Percentiles rank a stretch among this genome's conserved stretches.
These are phyloP conservation scores for Pangasius sanitwongsei DNA, from an alignment of 2,797 vertebrate genomes.

Conservation along the genomic window DNA sequence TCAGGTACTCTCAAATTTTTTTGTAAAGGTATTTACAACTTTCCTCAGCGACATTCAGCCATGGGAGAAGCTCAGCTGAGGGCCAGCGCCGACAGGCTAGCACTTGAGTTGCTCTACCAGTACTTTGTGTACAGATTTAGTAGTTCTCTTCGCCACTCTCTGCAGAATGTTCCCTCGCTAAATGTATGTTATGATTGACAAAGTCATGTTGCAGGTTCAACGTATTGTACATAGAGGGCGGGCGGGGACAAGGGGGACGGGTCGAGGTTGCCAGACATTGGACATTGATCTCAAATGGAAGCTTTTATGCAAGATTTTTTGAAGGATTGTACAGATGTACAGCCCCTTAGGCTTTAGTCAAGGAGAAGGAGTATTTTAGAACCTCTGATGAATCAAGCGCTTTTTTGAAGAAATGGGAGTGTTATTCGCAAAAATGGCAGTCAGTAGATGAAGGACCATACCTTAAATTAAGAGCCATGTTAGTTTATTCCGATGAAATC, in stretches of 20 bases:
- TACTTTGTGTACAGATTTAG: constrained; percentile 95
- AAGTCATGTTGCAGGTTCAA: constrained; percentile 99
- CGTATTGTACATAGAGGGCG: constrained; percentile 99
- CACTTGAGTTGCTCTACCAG: constrained; percentile 93
- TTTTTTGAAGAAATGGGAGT: constrained; percentile 75
- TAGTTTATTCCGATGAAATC: constrained; percentile 72
- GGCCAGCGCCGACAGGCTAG: constrained; percentile 80
- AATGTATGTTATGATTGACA: constrained; percentile 99
- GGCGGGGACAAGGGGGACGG: constrained; percentile 62
- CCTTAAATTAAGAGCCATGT: constrained; percentile 84
- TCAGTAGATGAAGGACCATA: constrained; percentile 82
- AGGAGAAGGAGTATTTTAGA: constrained; percentile 54
- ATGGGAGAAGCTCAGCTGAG: constrained; percentile 60
- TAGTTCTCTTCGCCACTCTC: constrained; percentile 94
- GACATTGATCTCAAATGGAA: constrained; percentile 90
- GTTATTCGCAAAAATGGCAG: constrained; percentile 65
- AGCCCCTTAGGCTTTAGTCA: constrained; percentile 80
- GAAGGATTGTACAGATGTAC: constrained; percentile 95
- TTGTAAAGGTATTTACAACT: constrained; percentile 93
- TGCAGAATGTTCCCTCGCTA: constrained; percentile 98
- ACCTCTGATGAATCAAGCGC: constrained; percentile 63
- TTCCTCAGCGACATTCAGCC: constrained; percentile 90
- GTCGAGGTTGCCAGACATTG: constrained; percentile 83
- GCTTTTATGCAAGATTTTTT: constrained; percentile 94
- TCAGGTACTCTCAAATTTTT: constrained; percentile 82